Evolutionary conservation across 2,113 vertebrate genomes (phyloP), one percentile per base, ranked within the genome.

Genomic region (Ictalurus furcatus): DNA sequence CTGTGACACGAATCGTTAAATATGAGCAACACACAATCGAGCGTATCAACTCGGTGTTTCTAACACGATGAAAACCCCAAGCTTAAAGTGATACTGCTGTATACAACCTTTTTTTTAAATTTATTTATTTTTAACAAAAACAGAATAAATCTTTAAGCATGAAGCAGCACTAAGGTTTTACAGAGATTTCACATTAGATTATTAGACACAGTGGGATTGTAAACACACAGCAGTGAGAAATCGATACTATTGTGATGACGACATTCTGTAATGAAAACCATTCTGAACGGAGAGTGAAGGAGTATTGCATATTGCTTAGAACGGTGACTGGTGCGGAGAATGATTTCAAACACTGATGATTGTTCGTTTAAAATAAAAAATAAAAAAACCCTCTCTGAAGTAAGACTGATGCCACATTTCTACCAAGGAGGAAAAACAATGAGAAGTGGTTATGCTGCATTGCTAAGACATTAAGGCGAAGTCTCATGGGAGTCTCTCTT

Each of bases 291-390:
- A 80, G 74, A 85, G 13, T 19, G 84, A 65, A 63, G 6, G 23
- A 11, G 37, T 85, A 48, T 80, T 89, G 88, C 84, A 85, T 88
- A 85, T 76, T 86, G 85, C 54, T 76, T 17, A 73, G 12, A 19
- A 67, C 4, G 0, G 6, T 54, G 40, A 44, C 56, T 40, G 40
- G 44, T 44, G 59, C 7, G 79, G 56, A 23, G 59, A 56, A 9
- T 25, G 44, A 56, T 52, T 81, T 80, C 25, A 81, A 88, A 84
- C 83, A 85, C 52, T 71, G 52, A 52, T 25, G 44, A 61, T 63
- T 56, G 48, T 82, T 83, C 52, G 23, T 58, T 83, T 12, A 59
- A 14, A 52, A 52, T 11, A 52, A 11, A 52, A 48, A 48, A 34
- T 1, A 34, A 48, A 48, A 48, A 87, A 30, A 71, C 37, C 58